Evolutionary conservation across 2,113 vertebrate genomes (phyloP).

Genomic region (Hiodon alosoides): DNA sequence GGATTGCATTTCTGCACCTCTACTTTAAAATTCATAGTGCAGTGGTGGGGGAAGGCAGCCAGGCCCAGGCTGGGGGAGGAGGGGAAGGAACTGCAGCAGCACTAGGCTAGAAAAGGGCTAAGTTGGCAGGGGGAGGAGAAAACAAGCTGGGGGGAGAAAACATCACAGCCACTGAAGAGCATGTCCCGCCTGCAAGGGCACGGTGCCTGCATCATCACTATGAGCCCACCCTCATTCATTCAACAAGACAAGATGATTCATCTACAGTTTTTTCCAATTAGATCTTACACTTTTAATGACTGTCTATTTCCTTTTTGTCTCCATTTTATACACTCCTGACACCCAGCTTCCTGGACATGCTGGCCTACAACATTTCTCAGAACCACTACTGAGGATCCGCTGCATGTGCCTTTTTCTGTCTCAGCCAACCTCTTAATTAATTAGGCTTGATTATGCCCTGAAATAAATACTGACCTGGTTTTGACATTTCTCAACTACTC

Average conservation of each 20-base stretch:
- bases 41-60: slow-evolving; percentile 27
- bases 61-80: slow-evolving; percentile 22
- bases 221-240: too few species aligned
- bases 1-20: slow-evolving; percentile 58
- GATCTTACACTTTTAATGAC: too few species aligned
- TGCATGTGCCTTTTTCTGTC: neutral
- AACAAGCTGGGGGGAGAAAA: slow-evolving; percentile 22
- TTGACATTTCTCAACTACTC: neutral
- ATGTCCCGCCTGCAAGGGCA: neutral
- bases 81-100: slow-evolving; percentile 8
- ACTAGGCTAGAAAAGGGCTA: neutral
- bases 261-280: too few species aligned
- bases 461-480: neutral
- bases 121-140: slow-evolving; percentile 22
- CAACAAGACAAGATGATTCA: too few species aligned
- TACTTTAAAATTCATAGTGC: slow-evolving; percentile 65
- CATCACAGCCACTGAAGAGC: slow-evolving; percentile 41
- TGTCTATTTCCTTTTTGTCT: too few species aligned
- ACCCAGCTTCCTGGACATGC: neutral
- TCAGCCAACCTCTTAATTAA: neutral
- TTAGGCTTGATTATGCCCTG: neutral
- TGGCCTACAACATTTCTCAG: neutral
- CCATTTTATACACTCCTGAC: too few species aligned
- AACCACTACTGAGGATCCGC: neutral
- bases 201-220: neutral